phyloP scores from a whole-genome alignment of 2,797 vertebrate species.

The Cyprinella venusta region DNA sequence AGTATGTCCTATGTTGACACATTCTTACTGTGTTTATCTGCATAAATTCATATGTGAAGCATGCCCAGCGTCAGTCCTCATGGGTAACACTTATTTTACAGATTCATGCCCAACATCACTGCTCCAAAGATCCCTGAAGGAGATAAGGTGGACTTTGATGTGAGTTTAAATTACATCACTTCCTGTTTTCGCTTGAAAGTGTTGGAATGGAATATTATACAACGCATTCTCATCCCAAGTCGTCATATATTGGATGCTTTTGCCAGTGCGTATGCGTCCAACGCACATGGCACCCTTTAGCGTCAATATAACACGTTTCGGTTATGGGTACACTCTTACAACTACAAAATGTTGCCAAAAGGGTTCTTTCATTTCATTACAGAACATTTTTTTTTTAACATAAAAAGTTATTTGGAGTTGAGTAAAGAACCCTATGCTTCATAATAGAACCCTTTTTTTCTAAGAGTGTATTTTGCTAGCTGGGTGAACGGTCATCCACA shows the following conservation, averaged over 20 bases:
- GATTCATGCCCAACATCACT: constrained; percentile 70
- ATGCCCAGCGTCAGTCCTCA: neutral
- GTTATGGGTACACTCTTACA: too few relatives aligned
- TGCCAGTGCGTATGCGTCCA: too few relatives aligned
- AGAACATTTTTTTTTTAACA: too few relatives aligned
- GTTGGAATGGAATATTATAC: neutral
- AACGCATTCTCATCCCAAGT: too few relatives aligned
- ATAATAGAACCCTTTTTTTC: too few relatives aligned
- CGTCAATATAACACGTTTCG: too few relatives aligned
- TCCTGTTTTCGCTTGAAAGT: neutral
- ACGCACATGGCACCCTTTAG: too few relatives aligned
- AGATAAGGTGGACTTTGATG: constrained; percentile 80
- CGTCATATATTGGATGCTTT: too few relatives aligned
- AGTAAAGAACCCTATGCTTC: too few relatives aligned
- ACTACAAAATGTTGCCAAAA: too few relatives aligned
- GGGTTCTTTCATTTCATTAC: too few relatives aligned
- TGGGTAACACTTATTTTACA: constrained; percentile 52
- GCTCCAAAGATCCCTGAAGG: constrained; percentile 78
- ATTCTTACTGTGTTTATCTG: neutral
- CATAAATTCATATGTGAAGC: neutral
- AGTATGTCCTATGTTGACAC: constrained; percentile 65
- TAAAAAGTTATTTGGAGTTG: too few relatives aligned
- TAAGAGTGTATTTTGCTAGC: neutral
- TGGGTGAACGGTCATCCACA: neutral
- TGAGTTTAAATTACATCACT: constrained; percentile 52